Base-by-base conservation (phyloP, 2,888 invertebrate species). In the Julus scandinavius region DNA sequence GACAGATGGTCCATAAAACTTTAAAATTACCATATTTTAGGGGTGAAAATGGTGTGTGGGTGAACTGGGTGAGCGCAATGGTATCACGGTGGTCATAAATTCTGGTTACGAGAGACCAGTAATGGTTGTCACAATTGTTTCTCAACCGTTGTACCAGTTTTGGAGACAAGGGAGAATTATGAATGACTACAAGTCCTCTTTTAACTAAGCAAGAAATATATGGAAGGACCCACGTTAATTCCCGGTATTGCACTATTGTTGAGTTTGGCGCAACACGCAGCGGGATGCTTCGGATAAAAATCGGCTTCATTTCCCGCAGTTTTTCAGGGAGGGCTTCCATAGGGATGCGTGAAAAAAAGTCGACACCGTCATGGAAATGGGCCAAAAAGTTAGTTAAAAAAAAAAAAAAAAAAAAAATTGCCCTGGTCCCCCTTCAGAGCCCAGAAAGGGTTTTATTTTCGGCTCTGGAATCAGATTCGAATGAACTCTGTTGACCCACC, bases 1-100 rank as follows among this genome's bases (percentile, higher is more conserved):
- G 63, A 63, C 63, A 63, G 63, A 63, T 63, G 63, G 63, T 63
- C 63, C 63, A 63, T 63, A 63, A 63, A 63, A 63, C 63, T n/a
- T 29, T 20, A n/a, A 63, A 63, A 63, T 63, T 20, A 13, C 63
- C 63, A 63, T 63, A 63, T 63, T 63, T 63, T 63, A 20, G 63
- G 20, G 63, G 63, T 63, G 63, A 63, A 58, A 58, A 15, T 58
- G 58, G 63, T 4, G 63, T 15, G 58, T 58, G 58, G 58, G 58
- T 15, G 58, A 58, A 58, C 29, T 29, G 29, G 29, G 29, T 29
- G 29, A 29, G 29, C 15, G 15, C 49, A 7, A 49, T 20, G 20
- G 4, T 63, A 63, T 20, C 63, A 20, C 7, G 63, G n/a, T 13
- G n/a, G 63, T 63, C 63, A 63, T 63, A 63, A 63, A 63, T 63